Conservation (phyloP, 2,797 vertebrate genomes). For the Ctenopoma kingsleyae region DNA sequence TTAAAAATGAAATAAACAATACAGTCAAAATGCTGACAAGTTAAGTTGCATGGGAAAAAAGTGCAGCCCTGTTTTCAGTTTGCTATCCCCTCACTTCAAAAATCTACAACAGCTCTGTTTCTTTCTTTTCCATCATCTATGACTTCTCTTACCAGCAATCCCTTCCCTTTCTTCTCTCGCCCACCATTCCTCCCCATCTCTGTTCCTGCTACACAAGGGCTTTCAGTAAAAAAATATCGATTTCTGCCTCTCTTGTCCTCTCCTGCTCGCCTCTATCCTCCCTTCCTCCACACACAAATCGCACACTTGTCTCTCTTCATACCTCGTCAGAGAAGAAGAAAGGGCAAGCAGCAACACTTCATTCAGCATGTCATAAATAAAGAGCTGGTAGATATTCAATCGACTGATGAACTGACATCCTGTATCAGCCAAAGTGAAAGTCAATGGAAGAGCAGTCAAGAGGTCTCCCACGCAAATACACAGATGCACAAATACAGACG, state of each 20-base stretch:
- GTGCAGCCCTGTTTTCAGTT: not conserved
- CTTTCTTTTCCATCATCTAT: slow-evolving; percentile 3
- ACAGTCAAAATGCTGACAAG: no score
- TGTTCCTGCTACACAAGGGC: slow-evolving; percentile 62
- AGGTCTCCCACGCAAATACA: slow-evolving; percentile 44
- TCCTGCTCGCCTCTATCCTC: not conserved
- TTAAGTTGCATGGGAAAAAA: no score
- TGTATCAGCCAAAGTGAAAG: slow-evolving; percentile 74
- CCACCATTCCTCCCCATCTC: slow-evolving; percentile 39
- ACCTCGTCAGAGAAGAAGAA: slow-evolving; percentile 48
- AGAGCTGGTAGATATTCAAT: slow-evolving; percentile 73
- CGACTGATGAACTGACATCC: slow-evolving; percentile 77
- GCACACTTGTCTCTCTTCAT: slow-evolving; percentile 19
- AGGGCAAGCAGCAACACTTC: slow-evolving; percentile 61
- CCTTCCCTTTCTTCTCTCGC: slow-evolving; percentile 1
- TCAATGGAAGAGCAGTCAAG: slow-evolving; percentile 68
- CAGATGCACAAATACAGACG: slow-evolving; percentile 15
- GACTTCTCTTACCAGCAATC: not conserved
- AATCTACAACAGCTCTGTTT: not conserved
- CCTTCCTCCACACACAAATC: not conserved
- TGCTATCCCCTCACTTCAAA: not conserved
- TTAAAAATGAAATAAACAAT: no score
- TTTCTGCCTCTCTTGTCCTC: slow-evolving; percentile 57
- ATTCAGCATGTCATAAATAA: slow-evolving; percentile 78
- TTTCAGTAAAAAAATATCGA: slow-evolving; percentile 77